Conservation (phyloP, 2,888 invertebrate genomes). For the Phortica magna region DNA sequence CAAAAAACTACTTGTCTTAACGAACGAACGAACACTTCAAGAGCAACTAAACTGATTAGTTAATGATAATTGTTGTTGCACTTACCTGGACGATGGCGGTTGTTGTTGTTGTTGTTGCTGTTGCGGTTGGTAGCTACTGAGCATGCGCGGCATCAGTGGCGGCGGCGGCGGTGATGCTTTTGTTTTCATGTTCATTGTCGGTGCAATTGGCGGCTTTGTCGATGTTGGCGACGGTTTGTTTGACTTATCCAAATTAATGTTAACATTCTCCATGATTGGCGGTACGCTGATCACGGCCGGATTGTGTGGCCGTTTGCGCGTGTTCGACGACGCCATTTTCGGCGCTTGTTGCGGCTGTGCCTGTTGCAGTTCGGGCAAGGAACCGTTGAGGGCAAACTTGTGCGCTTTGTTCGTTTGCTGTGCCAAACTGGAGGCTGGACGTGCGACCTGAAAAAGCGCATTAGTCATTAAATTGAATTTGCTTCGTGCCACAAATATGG, state of each 20-base stretch:
- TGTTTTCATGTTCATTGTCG: not conserved
- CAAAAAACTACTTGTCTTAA: not conserved
- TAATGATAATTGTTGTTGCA: slow-evolving; percentile 32
- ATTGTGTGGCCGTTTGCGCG: slow-evolving; percentile 77
- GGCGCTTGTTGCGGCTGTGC: slow-evolving; percentile 47
- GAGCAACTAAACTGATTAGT: slow-evolving; percentile 29
- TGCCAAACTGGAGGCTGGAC: slow-evolving; percentile 64
- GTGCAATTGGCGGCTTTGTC: slow-evolving; percentile 37
- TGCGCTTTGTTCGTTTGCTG: slow-evolving; percentile 63
- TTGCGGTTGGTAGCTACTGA: slow-evolving; percentile 60
- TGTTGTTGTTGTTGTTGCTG: slow-evolving; percentile 72
- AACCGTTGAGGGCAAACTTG: slow-evolving; percentile 70
- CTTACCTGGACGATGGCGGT: slow-evolving; percentile 67
- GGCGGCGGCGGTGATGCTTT: slow-evolving; percentile 71
- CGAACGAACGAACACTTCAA: not conserved
- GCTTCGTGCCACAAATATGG: not conserved
- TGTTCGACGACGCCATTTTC: slow-evolving; percentile 57
- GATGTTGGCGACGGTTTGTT: slow-evolving; percentile 41
- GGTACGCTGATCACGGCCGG: slow-evolving; percentile 59
- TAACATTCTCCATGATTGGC: slow-evolving; percentile 71
- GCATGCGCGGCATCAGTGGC: slow-evolving; percentile 74
- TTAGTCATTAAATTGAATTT: not conserved
- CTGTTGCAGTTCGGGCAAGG: slow-evolving; percentile 41
- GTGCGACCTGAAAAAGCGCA: slow-evolving; percentile 31
- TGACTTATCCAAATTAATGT: slow-evolving; percentile 20